These are phyloP conservation scores for Phenganax subtilis DNA, from an alignment of 92 coral and sea anemone species.

Conservation along the genomic window DNA sequence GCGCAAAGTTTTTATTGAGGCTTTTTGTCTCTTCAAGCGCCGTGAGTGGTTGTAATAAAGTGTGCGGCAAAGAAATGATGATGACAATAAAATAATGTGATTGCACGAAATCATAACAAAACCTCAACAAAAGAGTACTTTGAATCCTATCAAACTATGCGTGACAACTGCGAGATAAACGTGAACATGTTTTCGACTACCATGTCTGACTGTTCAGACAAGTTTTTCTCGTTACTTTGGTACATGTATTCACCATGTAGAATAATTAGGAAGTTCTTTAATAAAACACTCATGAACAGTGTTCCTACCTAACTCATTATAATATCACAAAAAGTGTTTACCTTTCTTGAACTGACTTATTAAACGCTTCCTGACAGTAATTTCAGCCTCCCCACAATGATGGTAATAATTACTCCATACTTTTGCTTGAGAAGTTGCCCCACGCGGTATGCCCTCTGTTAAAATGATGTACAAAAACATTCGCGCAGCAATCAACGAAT, in stretches of 20 bases:
- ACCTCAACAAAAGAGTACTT: background rate
- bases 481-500: conserved; percentile 88
- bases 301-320: background rate
- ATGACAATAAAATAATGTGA: background rate
- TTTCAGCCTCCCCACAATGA: conserved; percentile 51
- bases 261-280: no score
- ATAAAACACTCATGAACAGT: background rate
- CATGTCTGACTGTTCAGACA: conserved; percentile 13
- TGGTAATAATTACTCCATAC: conserved; percentile 74
- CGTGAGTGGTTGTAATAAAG: background rate
- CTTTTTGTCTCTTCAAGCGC: no score
- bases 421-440: conserved; percentile 71
- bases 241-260: no score
- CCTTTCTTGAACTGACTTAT: conserved; percentile 30
- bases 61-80: background rate
- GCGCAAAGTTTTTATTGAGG: no score
- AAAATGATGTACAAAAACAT: conserved; percentile 65
- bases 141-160: conserved; percentile 9
- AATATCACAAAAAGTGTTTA: conserved; percentile 14
- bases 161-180: conserved; percentile 17
- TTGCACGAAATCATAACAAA: background rate
- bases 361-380: background rate
- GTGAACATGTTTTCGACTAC: background rate
- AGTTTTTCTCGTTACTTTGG: background rate
- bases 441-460: conserved; percentile 57